These are phyloP conservation scores for Semaprochilodus insignis DNA, from an alignment of 2,797 vertebrate species.

Conservation along the genomic window DNA sequence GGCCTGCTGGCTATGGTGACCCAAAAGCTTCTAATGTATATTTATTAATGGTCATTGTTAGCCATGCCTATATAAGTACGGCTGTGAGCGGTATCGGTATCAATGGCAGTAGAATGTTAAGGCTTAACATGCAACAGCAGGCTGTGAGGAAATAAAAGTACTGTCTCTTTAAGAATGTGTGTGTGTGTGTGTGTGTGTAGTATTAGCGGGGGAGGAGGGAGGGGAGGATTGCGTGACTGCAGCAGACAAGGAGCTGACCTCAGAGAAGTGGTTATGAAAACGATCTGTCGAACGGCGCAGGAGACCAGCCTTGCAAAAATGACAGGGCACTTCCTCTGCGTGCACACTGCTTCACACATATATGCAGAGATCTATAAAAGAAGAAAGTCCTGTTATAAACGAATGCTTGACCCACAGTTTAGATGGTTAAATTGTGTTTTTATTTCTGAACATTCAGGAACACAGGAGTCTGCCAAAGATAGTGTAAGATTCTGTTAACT, in stretches of 20 bases:
- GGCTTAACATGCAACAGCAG: conserved; percentile 65
- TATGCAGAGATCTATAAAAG: neutral
- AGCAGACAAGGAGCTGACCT: conserved; percentile 89
- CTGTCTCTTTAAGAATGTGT: conserved; percentile 67
- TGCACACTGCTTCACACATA: conserved; percentile 24
- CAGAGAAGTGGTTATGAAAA: conserved; percentile 93
- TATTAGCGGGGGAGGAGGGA: conserved; percentile 69
- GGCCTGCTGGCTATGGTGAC: neutral
- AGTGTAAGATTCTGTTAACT: conserved; percentile 33
- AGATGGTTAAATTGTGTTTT: neutral
- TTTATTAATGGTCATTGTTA: neutral
- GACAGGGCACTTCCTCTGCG: conserved; percentile 67
- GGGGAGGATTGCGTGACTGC: conserved; percentile 87
- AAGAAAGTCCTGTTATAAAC: neutral
- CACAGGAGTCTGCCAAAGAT: neutral
- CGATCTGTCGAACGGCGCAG: conserved; percentile 82
- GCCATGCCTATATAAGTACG: neutral
- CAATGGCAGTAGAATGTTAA: conserved; percentile 31
- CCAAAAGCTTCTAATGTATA: neutral
- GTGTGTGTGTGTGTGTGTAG: conserved; percentile 54
- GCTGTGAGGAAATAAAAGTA: conserved; percentile 65
- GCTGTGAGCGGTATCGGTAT: neutral
- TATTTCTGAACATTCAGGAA: neutral
- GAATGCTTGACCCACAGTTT: neutral
- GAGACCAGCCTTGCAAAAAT: conserved; percentile 81